phyloP scores from a whole-genome alignment of 2,797 vertebrate genomes.

The Typhlichthys subterraneus region DNA sequence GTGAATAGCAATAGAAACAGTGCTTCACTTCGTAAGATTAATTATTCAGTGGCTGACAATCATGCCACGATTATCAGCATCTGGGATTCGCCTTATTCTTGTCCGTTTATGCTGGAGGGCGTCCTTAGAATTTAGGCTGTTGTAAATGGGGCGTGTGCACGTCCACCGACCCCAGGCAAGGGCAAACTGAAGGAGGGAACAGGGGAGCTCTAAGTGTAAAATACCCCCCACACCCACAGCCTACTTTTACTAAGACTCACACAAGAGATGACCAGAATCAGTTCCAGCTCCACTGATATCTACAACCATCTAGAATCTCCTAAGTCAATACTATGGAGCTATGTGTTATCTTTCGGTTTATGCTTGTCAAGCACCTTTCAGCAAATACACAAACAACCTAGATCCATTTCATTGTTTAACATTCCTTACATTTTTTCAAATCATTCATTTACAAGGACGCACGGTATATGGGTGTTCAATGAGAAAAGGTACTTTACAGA shows the following conservation, averaged over 20 bases:
- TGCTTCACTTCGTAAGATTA: constrained; percentile 6
- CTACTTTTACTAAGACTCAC: constrained; percentile 55
- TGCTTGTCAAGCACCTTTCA: not conserved
- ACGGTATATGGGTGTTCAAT: constrained; percentile 10
- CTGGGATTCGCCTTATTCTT: constrained; percentile 31
- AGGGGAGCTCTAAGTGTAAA: constrained; percentile 6
- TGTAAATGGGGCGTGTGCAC: constrained; percentile 56
- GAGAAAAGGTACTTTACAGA: constrained; percentile 32
- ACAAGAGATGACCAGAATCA: constrained; percentile 42
- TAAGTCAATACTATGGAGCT: constrained; percentile 21
- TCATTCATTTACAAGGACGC: constrained; percentile 22
- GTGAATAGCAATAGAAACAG: constrained; percentile 7
- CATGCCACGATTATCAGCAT: constrained; percentile 19
- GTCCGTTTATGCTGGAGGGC: constrained; percentile 25
- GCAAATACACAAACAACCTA: too few relatives aligned
- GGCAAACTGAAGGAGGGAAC: constrained; percentile 36
- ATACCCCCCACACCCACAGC: constrained; percentile 28
- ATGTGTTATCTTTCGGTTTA: constrained; percentile 4
- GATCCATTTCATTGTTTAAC: constrained; percentile 20
- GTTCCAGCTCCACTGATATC: constrained; percentile 37
- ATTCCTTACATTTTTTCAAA: constrained; percentile 17
- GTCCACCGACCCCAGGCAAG: constrained; percentile 56
- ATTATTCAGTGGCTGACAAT: constrained; percentile 28
- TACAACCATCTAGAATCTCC: constrained; percentile 32
- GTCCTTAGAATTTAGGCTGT: constrained; percentile 29